Evolutionary conservation across 2,888 invertebrate genomes (phyloP).

Genomic region (Pseudococcus longispinus): DNA sequence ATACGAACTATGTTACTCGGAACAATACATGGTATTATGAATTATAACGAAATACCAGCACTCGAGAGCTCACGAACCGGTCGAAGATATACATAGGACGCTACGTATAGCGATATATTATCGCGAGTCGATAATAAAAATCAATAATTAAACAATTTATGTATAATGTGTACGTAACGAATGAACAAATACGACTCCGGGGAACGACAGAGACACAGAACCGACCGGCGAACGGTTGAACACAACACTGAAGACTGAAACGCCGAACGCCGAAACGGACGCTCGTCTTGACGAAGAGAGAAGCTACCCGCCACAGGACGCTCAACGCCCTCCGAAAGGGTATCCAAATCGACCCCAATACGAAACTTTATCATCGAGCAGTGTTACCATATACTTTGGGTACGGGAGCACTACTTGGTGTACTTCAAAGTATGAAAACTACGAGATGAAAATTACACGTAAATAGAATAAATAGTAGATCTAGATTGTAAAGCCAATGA

Average conservation of each 20-base stretch:
- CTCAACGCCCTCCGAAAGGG: constrained; percentile 32
- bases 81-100: not conserved
- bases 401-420: too few relatives aligned
- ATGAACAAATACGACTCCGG: not conserved
- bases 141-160: constrained; percentile 37
- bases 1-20: not conserved
- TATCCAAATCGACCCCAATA: constrained; percentile 36
- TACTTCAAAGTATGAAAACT: too few relatives aligned
- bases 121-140: constrained; percentile 29
- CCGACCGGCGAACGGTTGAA: not conserved
- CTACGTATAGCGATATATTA: not conserved
- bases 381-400: constrained; percentile 2
- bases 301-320: constrained; percentile 31
- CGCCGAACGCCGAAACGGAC: not conserved
- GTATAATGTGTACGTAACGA: not conserved
- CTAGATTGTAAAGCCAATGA: not conserved
- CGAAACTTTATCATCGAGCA: not conserved
- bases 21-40: not conserved
- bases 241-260: not conserved
- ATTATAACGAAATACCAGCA: not conserved
- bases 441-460: not conserved
- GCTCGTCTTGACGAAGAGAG: constrained; percentile 13
- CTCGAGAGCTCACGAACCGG: not conserved
- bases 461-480: not conserved
- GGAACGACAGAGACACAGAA: not conserved